Conservation (phyloP, 2,888 invertebrate genomes). For the Gisinianus flammeolus region DNA sequence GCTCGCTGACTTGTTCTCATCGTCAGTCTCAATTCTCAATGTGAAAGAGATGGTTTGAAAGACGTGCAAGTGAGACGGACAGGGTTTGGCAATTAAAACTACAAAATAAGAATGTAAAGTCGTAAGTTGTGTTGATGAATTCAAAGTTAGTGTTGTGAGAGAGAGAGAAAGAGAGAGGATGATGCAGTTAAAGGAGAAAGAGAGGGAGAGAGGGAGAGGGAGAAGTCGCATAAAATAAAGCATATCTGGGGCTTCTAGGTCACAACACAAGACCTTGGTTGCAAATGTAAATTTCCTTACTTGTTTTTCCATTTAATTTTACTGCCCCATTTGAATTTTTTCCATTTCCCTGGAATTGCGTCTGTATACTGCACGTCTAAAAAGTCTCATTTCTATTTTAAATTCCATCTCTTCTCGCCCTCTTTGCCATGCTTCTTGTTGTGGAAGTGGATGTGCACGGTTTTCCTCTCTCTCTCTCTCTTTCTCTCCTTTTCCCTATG, state of each 20-base stretch:
- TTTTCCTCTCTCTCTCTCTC: too few relatives aligned
- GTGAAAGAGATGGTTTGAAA: not conserved
- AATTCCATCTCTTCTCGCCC: constrained; percentile 2
- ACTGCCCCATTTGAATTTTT: constrained; percentile 35
- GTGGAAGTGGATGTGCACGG: too few relatives aligned
- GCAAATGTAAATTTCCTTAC: constrained; percentile 36
- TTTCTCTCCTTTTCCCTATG: too few relatives aligned
- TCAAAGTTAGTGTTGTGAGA: constrained; percentile 5
- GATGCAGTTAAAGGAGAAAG: not conserved
- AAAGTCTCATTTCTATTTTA: not conserved
- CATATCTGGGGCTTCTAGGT: constrained; percentile 7
- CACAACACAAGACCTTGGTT: constrained; percentile 17
- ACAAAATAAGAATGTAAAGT: constrained; percentile 24
- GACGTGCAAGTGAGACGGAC: constrained; percentile 16
- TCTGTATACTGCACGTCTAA: not conserved
- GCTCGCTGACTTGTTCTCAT: not conserved
- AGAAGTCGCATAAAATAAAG: not conserved
- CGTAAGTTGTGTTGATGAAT: not conserved
- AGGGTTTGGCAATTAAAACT: constrained; percentile 31
- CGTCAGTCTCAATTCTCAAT: not conserved
- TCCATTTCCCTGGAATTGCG: constrained; percentile 29
- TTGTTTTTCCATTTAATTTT: constrained; percentile 38
- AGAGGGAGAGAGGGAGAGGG: not conserved
- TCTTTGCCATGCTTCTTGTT: too few relatives aligned
- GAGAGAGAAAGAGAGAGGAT: constrained; percentile 11